Conservation (phyloP, 2,888 invertebrate genomes). For the Coenonympha arcania region DNA sequence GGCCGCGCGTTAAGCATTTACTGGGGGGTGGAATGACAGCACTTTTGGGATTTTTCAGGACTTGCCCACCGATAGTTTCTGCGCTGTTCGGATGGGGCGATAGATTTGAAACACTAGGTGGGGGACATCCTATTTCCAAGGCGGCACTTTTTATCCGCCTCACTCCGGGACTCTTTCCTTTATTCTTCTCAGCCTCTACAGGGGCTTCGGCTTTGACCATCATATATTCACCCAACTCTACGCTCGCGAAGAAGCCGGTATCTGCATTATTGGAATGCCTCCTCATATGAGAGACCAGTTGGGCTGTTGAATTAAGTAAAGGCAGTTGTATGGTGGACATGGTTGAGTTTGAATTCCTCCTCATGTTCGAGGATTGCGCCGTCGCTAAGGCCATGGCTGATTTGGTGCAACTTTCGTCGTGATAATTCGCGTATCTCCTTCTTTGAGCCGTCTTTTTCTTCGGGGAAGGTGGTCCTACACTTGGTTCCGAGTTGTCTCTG, state of each 20-base stretch:
- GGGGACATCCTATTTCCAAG: slow-evolving; percentile 80
- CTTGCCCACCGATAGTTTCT: slow-evolving; percentile 81
- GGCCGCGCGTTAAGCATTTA: slow-evolving; percentile 79
- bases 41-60: slow-evolving; percentile 78
- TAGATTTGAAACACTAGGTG: slow-evolving; percentile 79
- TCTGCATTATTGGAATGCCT: slow-evolving; percentile 78
- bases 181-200: slow-evolving; percentile 54
- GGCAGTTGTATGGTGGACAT: slow-evolving; percentile 77
- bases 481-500: slow-evolving; percentile 68
- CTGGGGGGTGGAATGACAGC: slow-evolving; percentile 80
- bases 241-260: slow-evolving; percentile 73
- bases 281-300: slow-evolving; percentile 69
- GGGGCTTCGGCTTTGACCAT: slow-evolving; percentile 70
- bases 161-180: slow-evolving; percentile 77
- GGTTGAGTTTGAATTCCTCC: slow-evolving; percentile 76
- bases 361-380: slow-evolving; percentile 67
- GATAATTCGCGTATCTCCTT: slow-evolving; percentile 60
- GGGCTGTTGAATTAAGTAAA: slow-evolving; percentile 64
- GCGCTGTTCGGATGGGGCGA: slow-evolving; percentile 88
- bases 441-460: slow-evolving; percentile 59
- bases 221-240: slow-evolving; percentile 70
- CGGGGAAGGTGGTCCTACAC: slow-evolving; percentile 64
- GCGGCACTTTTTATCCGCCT: slow-evolving; percentile 81
- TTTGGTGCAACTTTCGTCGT: slow-evolving; percentile 67
- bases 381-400: slow-evolving; percentile 67